A percentile compares a stretch with the other conserved stretches of the same genome.
Conservation (phyloP, 2,888 invertebrate genomes). For the Lasioglossum marginatum region DNA sequence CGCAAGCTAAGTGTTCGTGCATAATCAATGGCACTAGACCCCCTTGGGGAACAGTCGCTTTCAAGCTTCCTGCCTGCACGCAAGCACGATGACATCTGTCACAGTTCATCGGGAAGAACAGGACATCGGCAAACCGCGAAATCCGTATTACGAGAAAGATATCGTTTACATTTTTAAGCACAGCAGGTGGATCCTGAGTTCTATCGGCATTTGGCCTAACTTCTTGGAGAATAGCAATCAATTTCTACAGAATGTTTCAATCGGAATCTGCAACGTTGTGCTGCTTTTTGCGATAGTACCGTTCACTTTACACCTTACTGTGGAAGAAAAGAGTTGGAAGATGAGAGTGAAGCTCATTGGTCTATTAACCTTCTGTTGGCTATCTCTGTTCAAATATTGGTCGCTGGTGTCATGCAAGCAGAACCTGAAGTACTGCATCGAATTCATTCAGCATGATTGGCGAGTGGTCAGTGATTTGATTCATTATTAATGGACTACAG, state of each 20-base stretch:
- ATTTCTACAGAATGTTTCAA: neutral
- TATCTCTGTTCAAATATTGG: too few relatives aligned
- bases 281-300: neutral
- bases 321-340: neutral
- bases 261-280: neutral
- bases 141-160: neutral
- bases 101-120: neutral
- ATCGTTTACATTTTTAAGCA: neutral
- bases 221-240: neutral
- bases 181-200: neutral
- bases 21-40: neutral
- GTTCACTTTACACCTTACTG: neutral
- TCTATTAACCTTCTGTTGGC: too few relatives aligned
- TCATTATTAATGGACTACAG: too few relatives aligned
- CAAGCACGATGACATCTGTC: neutral
- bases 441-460: too few relatives aligned
- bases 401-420: too few relatives aligned
- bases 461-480: too few relatives aligned
- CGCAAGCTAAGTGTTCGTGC: too few relatives aligned
- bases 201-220: neutral
- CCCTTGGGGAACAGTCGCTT: neutral
- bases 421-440: too few relatives aligned
- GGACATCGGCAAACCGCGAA: accelerated
- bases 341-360: neutral
- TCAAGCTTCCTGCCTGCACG: neutral